These are phyloP conservation scores for Paracentrotus lividus DNA, from an alignment of 53 echinoderm and acorn worm species.

Conservation along the genomic window DNA sequence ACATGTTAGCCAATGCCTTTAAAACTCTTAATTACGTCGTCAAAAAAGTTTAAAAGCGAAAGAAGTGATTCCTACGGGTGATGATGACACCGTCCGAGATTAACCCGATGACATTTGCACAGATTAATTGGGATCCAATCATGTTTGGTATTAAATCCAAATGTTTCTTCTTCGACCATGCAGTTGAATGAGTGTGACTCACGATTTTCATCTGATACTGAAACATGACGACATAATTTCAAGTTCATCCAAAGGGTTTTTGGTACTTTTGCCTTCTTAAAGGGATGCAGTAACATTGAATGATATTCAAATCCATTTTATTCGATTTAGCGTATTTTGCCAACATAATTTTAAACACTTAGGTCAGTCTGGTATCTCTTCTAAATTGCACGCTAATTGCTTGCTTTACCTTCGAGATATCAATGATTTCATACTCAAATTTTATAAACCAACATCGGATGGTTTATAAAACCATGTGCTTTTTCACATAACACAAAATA, in stretches of 20 bases:
- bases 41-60: neutral
- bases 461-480: no score
- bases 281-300: no score
- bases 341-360: no score
- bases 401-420: no score
- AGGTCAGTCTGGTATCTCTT: no score
- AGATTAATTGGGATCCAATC: neutral
- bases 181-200: neutral
- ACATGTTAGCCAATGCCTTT: no score
- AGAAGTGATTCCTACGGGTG: neutral
- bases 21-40: neutral
- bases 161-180: neutral
- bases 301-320: no score
- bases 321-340: no score
- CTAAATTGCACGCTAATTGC: no score
- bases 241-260: neutral
- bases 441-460: no score
- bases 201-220: neutral
- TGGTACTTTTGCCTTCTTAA: neutral
- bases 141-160: neutral
- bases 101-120: neutral
- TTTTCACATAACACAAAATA: no score
- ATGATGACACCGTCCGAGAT: neutral
- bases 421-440: no score
- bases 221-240: conserved; percentile 19